phyloP scores from a whole-genome alignment of 2,113 vertebrate genomes.

The Passer montanus region DNA sequence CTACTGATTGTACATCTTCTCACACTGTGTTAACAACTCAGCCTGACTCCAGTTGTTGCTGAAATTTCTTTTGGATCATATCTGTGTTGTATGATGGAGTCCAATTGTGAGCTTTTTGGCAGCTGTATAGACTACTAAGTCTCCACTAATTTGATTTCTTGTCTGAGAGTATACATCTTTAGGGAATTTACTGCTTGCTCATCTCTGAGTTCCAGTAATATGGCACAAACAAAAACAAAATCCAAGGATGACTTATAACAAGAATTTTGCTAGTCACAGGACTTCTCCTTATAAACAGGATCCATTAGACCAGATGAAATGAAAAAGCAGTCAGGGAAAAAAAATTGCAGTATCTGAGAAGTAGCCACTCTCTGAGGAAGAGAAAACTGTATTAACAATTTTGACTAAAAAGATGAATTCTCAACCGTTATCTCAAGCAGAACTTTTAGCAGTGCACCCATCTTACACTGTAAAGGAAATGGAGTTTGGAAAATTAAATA shows the following conservation, averaged over 20 bases:
- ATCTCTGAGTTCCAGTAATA: neutral
- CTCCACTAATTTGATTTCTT: conserved; percentile 17
- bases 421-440: neutral
- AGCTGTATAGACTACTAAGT: conserved; percentile 5
- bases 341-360: neutral
- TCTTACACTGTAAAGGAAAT: neutral
- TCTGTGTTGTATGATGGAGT: neutral
- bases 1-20: neutral
- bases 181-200: conserved; percentile 15
- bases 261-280: neutral
- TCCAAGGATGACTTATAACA: neutral
- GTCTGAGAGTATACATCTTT: neutral
- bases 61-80: conserved; percentile 4
- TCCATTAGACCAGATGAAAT: neutral
- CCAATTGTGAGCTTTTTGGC: conserved; percentile 15
- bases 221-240: neutral
- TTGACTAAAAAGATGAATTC: neutral
- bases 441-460: neutral
- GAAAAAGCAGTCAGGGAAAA: neutral
- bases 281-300: neutral
- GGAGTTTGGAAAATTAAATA: neutral
- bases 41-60: neutral
- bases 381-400: neutral
- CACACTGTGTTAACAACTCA: conserved; percentile 11
- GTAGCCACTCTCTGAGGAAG: neutral